Evolutionary conservation across 2,888 invertebrate species (phyloP).

Genomic region (Platycheirus albimanus): DNA sequence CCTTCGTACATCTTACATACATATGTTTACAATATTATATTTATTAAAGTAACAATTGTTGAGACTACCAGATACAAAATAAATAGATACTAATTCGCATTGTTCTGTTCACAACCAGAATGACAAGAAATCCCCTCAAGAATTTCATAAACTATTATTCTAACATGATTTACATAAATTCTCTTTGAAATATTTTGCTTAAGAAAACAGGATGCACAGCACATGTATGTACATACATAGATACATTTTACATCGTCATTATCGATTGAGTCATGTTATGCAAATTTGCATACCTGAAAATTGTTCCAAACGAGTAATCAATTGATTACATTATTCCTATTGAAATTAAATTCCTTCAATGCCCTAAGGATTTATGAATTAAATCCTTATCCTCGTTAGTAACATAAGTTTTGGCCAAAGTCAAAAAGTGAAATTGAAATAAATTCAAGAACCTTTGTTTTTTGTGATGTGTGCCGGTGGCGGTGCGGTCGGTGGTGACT

Average conservation of each 20-base stretch:
- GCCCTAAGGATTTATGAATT: neutral
- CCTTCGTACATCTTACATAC: too few species aligned
- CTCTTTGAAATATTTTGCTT: slow-evolving; percentile 27
- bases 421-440: slow-evolving; percentile 52
- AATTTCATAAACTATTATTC: slow-evolving; percentile 43
- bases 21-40: slow-evolving; percentile 1
- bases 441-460: slow-evolving; percentile 4
- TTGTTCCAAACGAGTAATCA: slow-evolving; percentile 40
- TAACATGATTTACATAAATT: slow-evolving; percentile 64
- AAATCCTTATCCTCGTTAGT: slow-evolving; percentile 11
- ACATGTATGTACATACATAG: neutral
- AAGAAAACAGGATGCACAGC: slow-evolving; percentile 17
- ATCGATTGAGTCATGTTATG: slow-evolving; percentile 59
- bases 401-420: slow-evolving; percentile 35
- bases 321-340: slow-evolving; percentile 48
- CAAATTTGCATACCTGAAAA: slow-evolving; percentile 44
- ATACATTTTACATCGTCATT: slow-evolving; percentile 23
- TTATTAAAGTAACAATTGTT: slow-evolving; percentile 47
- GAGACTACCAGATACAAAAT: slow-evolving; percentile 47
- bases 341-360: slow-evolving; percentile 6
- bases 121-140: slow-evolving; percentile 58
- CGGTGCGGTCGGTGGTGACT: slow-evolving; percentile 5
- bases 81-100: slow-evolving; percentile 65
- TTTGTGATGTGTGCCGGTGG: neutral
- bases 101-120: slow-evolving; percentile 60